These are phyloP conservation scores for Xenentodon cancila DNA, from an alignment of 2,797 vertebrate species.

Conservation along the genomic window DNA sequence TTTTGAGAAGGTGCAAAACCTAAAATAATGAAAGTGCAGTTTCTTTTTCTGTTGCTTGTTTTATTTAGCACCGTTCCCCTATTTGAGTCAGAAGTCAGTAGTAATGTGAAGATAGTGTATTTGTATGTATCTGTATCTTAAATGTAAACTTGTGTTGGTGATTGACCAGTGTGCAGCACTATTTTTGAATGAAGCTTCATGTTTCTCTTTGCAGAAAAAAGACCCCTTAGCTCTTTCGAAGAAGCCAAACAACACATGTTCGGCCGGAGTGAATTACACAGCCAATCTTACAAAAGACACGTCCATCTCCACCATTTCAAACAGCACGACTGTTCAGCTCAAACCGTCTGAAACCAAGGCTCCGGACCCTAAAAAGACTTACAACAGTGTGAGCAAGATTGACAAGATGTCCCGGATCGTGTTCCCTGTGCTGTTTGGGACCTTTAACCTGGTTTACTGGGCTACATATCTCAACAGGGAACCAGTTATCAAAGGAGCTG, in stretches of 20 bases:
- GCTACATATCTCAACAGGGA: slow-evolving; percentile 98
- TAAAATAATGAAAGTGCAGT: no score
- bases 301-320: slow-evolving; percentile 88
- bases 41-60: no score
- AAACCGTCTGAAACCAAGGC: slow-evolving; percentile 89
- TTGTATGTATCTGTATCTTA: neutral
- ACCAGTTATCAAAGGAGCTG: slow-evolving; percentile 91
- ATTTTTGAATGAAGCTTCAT: slow-evolving; percentile 9
- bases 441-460: slow-evolving; percentile 98
- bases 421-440: slow-evolving; percentile 95
- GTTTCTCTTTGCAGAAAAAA: slow-evolving; percentile 86
- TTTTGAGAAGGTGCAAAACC: neutral
- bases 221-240: slow-evolving; percentile 89
- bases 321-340: slow-evolving; percentile 83
- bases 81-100: no score
- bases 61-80: no score
- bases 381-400: slow-evolving; percentile 98
- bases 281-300: slow-evolving; percentile 92
- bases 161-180: no score
- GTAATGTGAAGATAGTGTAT: neutral
- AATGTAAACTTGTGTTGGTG: no score
- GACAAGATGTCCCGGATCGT: slow-evolving; percentile 98
- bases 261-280: slow-evolving; percentile 87
- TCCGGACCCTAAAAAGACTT: slow-evolving; percentile 95
- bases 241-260: slow-evolving; percentile 90